Conservation (phyloP, 2,113 vertebrate genomes). For the Pachyramphus minor region DNA sequence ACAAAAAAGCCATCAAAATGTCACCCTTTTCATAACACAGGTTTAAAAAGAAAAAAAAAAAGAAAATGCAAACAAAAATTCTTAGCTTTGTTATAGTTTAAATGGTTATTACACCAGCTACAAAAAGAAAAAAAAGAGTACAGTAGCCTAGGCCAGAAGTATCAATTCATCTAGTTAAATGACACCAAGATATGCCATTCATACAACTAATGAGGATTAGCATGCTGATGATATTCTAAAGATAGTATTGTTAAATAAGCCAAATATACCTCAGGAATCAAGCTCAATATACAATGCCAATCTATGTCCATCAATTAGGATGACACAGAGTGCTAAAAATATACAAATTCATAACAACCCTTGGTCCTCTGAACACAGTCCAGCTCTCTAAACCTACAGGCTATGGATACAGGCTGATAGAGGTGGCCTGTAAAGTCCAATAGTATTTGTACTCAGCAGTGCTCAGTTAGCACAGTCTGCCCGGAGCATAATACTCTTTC, state of each 20-base stretch:
- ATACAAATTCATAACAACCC: not conserved
- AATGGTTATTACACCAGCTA: not conserved
- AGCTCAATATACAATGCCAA: conserved; percentile 37
- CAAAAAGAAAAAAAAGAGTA: not conserved
- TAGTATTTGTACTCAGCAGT: not conserved
- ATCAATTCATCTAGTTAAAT: conserved; percentile 55
- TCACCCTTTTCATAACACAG: not conserved
- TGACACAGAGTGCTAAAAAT: conserved; percentile 52
- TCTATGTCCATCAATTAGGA: conserved; percentile 49
- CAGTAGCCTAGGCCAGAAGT: not conserved
- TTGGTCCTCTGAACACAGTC: not conserved
- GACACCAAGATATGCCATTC: conserved; percentile 59
- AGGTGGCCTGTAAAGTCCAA: not conserved
- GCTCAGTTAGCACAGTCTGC: not conserved
- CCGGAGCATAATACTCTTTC: not conserved
- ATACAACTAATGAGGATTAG: conserved; percentile 59
- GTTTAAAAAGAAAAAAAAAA: not conserved
- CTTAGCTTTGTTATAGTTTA: not conserved
- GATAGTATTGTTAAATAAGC: conserved; percentile 70
- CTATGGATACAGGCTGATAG: not conserved
- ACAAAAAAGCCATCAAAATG: not conserved
- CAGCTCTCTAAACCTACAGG: not conserved
- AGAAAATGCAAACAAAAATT: not conserved
- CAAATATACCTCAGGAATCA: conserved; percentile 60
- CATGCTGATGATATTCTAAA: conserved; percentile 60